These are phyloP conservation scores for Trichoplusia ni DNA, from an alignment of 1,140 invertebrate species.

Conservation along the genomic window DNA sequence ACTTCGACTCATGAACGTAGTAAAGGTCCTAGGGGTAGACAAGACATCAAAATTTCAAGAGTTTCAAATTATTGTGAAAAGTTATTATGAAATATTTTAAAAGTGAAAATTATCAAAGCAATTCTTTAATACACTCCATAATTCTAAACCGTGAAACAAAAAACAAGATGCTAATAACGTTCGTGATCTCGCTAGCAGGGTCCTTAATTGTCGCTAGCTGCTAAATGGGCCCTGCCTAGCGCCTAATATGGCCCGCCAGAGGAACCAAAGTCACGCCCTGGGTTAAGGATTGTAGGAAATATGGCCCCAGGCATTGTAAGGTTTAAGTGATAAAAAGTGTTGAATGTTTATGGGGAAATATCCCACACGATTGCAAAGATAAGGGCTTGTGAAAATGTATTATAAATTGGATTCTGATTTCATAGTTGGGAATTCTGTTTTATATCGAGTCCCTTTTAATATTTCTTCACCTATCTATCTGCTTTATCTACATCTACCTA, in stretches of 20 bases:
- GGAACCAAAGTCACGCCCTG: slow-evolving; percentile 49
- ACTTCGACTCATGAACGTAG: background rate
- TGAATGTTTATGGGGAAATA: background rate
- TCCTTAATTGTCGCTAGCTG: slow-evolving; percentile 59
- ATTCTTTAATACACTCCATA: background rate
- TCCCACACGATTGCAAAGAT: background rate
- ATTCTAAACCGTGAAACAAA: slow-evolving; percentile 51
- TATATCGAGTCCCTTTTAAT: no score
- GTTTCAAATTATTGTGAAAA: no score
- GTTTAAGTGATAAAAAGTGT: slow-evolving; percentile 21
- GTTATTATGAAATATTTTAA: background rate
- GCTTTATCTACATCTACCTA: no score
- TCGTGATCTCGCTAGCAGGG: slow-evolving; percentile 49
- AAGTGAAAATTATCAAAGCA: background rate
- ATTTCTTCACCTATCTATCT: no score
- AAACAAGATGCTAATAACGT: slow-evolving; percentile 56
- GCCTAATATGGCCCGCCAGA: slow-evolving; percentile 52
- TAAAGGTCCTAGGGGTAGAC: no score
- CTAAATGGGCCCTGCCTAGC: slow-evolving; percentile 48
- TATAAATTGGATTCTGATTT: no score
- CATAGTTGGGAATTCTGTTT: no score
- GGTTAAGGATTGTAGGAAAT: slow-evolving; percentile 48
- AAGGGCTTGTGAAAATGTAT: background rate
- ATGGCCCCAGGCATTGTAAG: slow-evolving; percentile 42
- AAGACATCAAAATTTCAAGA: no score